Evolutionary conservation across 2,888 invertebrate species (phyloP).

Genomic region (Drosophila nr. perissopoda): DNA sequence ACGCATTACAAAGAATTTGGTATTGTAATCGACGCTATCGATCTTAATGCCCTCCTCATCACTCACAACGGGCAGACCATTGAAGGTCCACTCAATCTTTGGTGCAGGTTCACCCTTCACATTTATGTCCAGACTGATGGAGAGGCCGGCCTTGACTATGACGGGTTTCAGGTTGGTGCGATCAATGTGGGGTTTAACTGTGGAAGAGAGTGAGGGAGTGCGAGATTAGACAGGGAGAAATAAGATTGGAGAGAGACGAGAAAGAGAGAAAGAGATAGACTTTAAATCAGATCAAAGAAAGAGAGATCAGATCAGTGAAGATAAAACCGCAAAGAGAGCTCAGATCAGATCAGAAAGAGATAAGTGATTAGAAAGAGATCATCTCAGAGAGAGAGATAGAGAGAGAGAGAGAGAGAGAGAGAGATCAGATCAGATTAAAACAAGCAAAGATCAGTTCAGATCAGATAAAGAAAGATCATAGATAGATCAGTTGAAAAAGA

Average conservation of each 20-base stretch:
- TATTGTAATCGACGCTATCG: slow-evolving; percentile 94
- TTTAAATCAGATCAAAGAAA: not conserved
- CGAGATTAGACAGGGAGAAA: not conserved
- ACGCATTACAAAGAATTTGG: slow-evolving; percentile 94
- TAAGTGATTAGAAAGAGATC: too few species aligned
- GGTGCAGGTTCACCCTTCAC: slow-evolving; percentile 97
- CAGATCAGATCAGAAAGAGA: too few species aligned
- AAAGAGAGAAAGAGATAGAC: not conserved
- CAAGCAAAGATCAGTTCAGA: not conserved
- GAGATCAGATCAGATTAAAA: not conserved
- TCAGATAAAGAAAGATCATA: not conserved
- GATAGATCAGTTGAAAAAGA: not conserved
- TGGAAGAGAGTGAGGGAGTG: slow-evolving; percentile 35
- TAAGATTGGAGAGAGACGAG: not conserved
- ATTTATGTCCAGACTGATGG: slow-evolving; percentile 94
- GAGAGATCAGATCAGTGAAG: not conserved
- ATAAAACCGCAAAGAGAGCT: not conserved
- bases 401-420: not conserved
- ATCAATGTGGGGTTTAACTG: slow-evolving; percentile 97
- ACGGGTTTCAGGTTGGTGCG: slow-evolving; percentile 94
- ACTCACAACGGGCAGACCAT: slow-evolving; percentile 88
- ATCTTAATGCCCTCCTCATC: slow-evolving; percentile 88
- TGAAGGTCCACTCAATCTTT: slow-evolving; percentile 94
- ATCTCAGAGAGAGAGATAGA: not conserved
- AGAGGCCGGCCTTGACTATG: slow-evolving; percentile 94